These are phyloP conservation scores for Onchidella celtica DNA, from an alignment of 2,888 invertebrate species.

Conservation along the genomic window DNA sequence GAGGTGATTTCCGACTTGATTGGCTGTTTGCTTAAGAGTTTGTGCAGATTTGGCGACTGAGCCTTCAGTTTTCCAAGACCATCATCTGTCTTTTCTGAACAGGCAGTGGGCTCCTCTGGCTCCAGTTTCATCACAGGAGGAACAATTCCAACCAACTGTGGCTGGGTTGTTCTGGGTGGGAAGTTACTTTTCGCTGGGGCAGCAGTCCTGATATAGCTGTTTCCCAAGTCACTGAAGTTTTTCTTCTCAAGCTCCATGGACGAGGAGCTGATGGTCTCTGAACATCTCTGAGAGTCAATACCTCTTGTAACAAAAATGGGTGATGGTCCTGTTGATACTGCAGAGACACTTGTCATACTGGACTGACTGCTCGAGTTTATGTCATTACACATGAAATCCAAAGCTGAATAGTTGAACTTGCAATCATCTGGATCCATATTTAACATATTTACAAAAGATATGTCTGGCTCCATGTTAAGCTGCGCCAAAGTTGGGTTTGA, in stretches of 20 bases:
- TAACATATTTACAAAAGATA: slow-evolving; percentile 35
- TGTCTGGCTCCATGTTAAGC: slow-evolving; percentile 39
- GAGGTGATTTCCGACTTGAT: not conserved
- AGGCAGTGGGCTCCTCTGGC: not conserved
- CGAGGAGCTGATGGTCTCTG: not conserved
- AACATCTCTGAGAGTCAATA: slow-evolving; percentile 1
- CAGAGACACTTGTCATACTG: not conserved
- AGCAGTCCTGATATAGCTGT: not conserved
- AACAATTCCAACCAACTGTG: slow-evolving; percentile 32
- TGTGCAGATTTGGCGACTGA: slow-evolving; percentile 39
- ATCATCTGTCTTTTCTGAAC: not conserved
- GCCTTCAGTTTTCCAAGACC: not conserved
- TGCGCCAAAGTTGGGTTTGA: slow-evolving; percentile 40
- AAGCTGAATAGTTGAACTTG: slow-evolving; percentile 13
- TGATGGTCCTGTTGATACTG: not conserved
- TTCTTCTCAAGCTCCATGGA: not conserved
- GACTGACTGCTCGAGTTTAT: slow-evolving; percentile 3
- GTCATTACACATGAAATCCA: slow-evolving; percentile 29
- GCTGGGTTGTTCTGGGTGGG: slow-evolving; percentile 28
- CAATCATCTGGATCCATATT: slow-evolving; percentile 28
- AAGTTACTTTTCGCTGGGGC: not conserved
- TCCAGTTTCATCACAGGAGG: slow-evolving; percentile 38
- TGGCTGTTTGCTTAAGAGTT: slow-evolving; percentile 20
- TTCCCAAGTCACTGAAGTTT: not conserved
- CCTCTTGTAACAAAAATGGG: not conserved